Evolutionary conservation across 2,113 vertebrate species (phyloP).

Genomic region (Oenanthe oenanthe): DNA sequence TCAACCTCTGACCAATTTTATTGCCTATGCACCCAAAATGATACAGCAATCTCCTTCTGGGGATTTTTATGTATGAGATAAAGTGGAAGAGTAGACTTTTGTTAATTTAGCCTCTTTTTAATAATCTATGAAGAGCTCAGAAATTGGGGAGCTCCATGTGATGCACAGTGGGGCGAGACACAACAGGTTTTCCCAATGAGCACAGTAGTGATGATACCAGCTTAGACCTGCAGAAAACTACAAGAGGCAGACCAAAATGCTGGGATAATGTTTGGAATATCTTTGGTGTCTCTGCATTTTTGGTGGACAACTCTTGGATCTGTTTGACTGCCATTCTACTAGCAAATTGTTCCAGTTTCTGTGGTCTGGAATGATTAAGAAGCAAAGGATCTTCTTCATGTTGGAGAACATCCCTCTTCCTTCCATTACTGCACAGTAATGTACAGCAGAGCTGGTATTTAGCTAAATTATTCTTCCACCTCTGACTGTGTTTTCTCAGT

Average conservation of each 20-base stretch:
- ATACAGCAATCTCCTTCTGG: neutral
- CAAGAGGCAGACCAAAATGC: neutral
- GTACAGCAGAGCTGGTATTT: neutral
- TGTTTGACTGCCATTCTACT: neutral
- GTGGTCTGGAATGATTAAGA: neutral
- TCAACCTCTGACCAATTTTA: neutral
- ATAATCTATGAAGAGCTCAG: neutral
- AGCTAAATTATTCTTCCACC: neutral
- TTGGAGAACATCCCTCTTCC: neutral
- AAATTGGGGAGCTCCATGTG: neutral
- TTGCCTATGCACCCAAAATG: neutral
- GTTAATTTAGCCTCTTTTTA: neutral
- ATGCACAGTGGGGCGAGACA: neutral
- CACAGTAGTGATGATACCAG: neutral
- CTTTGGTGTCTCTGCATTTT: neutral
- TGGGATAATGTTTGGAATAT: neutral
- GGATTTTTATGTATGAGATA: neutral
- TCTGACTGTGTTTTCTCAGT: neutral
- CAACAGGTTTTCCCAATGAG: neutral
- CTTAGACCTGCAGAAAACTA: neutral
- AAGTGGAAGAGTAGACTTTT: neutral
- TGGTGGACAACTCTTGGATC: neutral
- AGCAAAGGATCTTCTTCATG: neutral
- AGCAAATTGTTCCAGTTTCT: neutral
- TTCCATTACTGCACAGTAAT: neutral